A percentile compares a stretch with the other conserved stretches of the same genome.
phyloP scores from a whole-genome alignment of 2,888 invertebrate genomes.

The Lathronympha strigana region DNA sequence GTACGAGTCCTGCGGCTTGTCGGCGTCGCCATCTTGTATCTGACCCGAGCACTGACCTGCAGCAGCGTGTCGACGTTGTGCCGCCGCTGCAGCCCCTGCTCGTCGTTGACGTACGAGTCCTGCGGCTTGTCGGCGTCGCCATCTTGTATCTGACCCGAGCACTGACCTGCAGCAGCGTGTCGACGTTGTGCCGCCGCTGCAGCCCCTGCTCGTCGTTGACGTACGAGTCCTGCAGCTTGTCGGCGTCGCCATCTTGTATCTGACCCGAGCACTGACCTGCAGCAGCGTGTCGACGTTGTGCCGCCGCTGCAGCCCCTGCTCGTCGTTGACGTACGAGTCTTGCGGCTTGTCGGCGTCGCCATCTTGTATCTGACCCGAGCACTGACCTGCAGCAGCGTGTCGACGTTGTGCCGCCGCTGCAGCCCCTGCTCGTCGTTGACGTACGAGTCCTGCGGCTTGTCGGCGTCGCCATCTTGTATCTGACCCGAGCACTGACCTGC shows the following conservation, averaged over 20 bases:
- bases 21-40: not conserved
- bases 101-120: constrained; percentile 89
- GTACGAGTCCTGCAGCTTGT: not conserved
- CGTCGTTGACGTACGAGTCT: constrained; percentile 89
- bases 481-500: constrained; percentile 50
- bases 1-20: not conserved
- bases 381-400: no score
- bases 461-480: constrained; percentile 83
- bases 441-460: not conserved
- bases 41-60: constrained; percentile 64
- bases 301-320: constrained; percentile 87
- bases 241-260: no score
- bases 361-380: constrained; percentile 94
- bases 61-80: constrained; percentile 93
- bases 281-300: constrained; percentile 93
- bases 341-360: constrained; percentile 72
- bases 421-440: not conserved
- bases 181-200: no score
- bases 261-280: no score
- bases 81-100: constrained; percentile 87
- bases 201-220: not conserved
- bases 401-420: no score
- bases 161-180: no score
- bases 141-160: constrained; percentile 88
- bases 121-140: constrained; percentile 72